phyloP scores from a whole-genome alignment of 2,797 vertebrate species.

The Australoheros facetus region DNA sequence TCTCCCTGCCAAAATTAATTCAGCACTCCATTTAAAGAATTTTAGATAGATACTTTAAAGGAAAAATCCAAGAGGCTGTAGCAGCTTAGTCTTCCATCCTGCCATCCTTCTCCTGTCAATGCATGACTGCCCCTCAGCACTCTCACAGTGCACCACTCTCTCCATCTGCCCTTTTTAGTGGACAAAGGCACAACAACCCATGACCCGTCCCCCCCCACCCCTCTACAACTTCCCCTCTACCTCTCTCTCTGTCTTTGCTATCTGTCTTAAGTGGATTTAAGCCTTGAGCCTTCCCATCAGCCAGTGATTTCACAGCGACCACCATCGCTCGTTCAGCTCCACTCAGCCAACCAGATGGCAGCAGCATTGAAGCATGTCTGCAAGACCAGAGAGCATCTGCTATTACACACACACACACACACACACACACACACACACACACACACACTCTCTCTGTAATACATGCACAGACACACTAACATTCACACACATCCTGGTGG shows the following conservation, averaged over 20 bases:
- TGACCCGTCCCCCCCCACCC: not conserved
- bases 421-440: no score
- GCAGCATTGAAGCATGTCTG: conserved; percentile 67
- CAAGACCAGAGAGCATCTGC: conserved; percentile 66
- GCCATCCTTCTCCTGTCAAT: conserved; percentile 26
- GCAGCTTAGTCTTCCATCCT: not conserved
- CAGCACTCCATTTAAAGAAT: no score
- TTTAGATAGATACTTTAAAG: no score
- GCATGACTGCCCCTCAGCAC: conserved; percentile 42
- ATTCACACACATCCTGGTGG: conserved; percentile 9
- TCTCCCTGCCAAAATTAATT: not conserved
- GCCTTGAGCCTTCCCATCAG: conserved; percentile 48
- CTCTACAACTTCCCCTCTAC: not conserved
- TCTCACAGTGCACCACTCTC: conserved; percentile 18
- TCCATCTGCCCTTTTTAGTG: conserved; percentile 64
- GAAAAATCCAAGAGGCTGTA: no score
- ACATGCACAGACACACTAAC: conserved; percentile 21
- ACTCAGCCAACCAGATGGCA: conserved; percentile 77
- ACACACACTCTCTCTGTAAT: not conserved
- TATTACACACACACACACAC: conserved; percentile 1
- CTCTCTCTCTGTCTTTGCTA: conserved; percentile 1
- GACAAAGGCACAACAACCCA: conserved; percentile 43
- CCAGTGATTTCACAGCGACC: conserved; percentile 56
- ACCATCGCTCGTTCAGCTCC: conserved; percentile 49
- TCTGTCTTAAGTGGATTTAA: conserved; percentile 53